Base-by-base conservation (phyloP, 2,113 vertebrate genomes). In the Vicugna pacos region DNA sequence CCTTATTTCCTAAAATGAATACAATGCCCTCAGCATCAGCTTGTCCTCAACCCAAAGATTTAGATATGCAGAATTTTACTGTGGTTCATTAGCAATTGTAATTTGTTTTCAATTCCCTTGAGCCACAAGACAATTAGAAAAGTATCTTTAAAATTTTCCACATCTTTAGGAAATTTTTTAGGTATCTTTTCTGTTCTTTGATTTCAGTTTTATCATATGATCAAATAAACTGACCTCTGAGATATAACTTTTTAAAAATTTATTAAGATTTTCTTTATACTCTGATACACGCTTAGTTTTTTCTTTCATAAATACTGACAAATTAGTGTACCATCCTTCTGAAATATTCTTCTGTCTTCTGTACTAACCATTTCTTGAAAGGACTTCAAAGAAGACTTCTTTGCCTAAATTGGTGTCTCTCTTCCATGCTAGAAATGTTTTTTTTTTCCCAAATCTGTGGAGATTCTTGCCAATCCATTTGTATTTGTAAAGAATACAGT, bases 361-460 rank as follows among this genome's bases (percentile, higher is more conserved):
- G 26, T 38, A 91, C 50, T 91, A 94, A 77, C 14, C 38, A 88
- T 76, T 85, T 87, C 60, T 95, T 87, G 48, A 90, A n/a, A 62
- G 56, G 30, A 69, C 60, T 35, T 73, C 2, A 60, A 26, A 60
- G 38, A 24, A 60, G 11, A 26, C 12, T 42, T 60, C 42, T 42
- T 5, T 86, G 54, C 17, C 60, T 42, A 88, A 70, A 20, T 0
- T 70, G 11, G 30, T 83, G 9, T 35, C 30, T 85, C 73, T 69
- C 35, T 91, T 67, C 81, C 56, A 69, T 30, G 11, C n/a, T 92
- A 24, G 9, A 86, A 24, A 20, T 46, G 38, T 42, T 42, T 35
- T 46, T 83, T 42, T 46, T 72, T 35, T 35, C 35, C 35, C 30
- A 76, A 77, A 75, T 35, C 82, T 35, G 6, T 62, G 38, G 48